Percentiles rank a stretch among this genome's conserved stretches.
Evolutionary conservation across 2,888 invertebrate genomes (phyloP).

Genomic region (Lasioglossum zephyrum): DNA sequence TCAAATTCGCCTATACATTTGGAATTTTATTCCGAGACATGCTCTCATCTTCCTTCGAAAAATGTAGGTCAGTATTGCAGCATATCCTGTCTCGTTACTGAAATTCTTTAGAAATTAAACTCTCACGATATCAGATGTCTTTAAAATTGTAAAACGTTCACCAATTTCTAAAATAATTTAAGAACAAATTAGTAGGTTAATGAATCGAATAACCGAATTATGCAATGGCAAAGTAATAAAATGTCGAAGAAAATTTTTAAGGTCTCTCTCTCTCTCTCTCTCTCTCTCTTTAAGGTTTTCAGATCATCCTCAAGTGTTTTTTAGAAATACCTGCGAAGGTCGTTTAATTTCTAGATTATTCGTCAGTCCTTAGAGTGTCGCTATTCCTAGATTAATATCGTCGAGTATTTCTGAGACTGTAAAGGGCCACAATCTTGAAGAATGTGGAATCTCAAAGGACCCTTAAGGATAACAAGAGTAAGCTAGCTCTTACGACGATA

Average conservation of each 20-base stretch:
- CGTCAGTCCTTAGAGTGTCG: background rate
- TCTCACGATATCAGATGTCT: background rate
- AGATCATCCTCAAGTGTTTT: background rate
- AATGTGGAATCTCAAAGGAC: too few relatives aligned
- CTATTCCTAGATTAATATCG: too few relatives aligned
- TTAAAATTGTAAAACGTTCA: background rate
- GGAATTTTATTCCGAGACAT: background rate
- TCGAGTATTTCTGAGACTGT: too few relatives aligned
- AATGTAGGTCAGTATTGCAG: background rate
- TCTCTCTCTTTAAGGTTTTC: background rate
- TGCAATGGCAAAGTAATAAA: background rate
- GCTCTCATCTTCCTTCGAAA: background rate
- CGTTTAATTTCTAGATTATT: background rate
- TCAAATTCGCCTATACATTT: slow-evolving; percentile 24
- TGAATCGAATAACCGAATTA: background rate
- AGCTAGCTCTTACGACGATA: too few relatives aligned
- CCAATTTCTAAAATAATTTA: background rate
- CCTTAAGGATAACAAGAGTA: too few relatives aligned
- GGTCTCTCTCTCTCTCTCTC: too few relatives aligned
- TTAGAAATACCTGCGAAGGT: background rate
- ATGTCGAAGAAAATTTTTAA: background rate
- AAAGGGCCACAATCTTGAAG: too few relatives aligned
- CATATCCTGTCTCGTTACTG: background rate
- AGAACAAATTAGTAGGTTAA: background rate
- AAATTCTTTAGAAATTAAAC: background rate